These are phyloP conservation scores for Paraplagusia blochii DNA, from an alignment of 2,113 vertebrate genomes.

Conservation along the genomic window DNA sequence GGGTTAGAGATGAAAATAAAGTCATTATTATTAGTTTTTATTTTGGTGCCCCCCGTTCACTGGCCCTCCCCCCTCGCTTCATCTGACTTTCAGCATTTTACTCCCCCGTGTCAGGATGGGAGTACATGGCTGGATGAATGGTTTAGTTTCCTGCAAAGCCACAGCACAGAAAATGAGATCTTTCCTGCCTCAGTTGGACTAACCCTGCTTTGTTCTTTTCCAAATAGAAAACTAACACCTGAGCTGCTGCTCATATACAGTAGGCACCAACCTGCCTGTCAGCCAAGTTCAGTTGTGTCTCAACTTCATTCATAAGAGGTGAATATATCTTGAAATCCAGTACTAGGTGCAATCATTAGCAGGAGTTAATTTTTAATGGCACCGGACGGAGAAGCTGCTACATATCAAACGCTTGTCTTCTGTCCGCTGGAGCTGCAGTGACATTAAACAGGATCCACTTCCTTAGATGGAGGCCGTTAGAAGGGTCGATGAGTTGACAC, in stretches of 20 bases:
- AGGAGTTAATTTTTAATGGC: constrained; percentile 11
- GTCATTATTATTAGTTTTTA: constrained; percentile 74
- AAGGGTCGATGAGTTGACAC: constrained; percentile 66
- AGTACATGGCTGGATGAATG: constrained; percentile 75
- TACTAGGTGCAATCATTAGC: not conserved
- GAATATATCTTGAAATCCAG: not conserved
- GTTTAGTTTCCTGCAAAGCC: constrained; percentile 71
- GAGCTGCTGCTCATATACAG: constrained; percentile 17
- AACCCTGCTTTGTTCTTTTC: constrained; percentile 50
- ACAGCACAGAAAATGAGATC: constrained; percentile 70
- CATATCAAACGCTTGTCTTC: constrained; percentile 57
- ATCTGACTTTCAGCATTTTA: constrained; percentile 57
- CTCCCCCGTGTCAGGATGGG: constrained; percentile 79
- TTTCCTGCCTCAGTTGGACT: constrained; percentile 67
- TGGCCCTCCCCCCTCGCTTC: constrained; percentile 31
- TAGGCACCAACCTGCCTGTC: constrained; percentile 6
- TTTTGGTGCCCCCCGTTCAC: constrained; percentile 53
- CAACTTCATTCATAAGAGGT: not conserved
- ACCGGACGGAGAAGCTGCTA: constrained; percentile 33
- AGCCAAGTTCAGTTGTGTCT: not conserved
- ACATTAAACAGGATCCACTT: constrained; percentile 65
- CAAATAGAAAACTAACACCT: constrained; percentile 48
- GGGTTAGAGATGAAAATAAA: constrained; percentile 65
- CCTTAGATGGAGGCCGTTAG: constrained; percentile 65
- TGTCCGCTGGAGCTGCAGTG: constrained; percentile 63